Conservation (phyloP, 2,888 invertebrate species). For the Phalera bucephala region DNA sequence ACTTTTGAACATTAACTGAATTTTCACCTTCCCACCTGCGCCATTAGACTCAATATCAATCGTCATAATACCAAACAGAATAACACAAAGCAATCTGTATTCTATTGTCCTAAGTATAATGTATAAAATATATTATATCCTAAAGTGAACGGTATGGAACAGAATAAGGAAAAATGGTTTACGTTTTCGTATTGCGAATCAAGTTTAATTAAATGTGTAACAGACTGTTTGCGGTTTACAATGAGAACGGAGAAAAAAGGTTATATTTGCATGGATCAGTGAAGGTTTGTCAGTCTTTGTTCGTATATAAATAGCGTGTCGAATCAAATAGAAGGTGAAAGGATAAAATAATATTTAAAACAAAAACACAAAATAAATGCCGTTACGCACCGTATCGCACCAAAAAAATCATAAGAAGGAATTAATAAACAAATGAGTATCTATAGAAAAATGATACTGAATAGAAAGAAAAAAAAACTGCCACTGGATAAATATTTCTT, state of each 20-base stretch:
- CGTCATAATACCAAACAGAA: slow-evolving; percentile 8
- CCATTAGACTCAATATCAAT: slow-evolving; percentile 26
- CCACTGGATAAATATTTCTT: too few species aligned
- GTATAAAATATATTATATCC: slow-evolving; percentile 11
- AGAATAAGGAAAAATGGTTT: slow-evolving; percentile 35
- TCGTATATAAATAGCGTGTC: slow-evolving; percentile 4
- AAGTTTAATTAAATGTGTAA: slow-evolving; percentile 30
- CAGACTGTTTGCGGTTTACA: slow-evolving; percentile 8
- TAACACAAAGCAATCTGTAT: slow-evolving; percentile 13
- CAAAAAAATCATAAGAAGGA: too few species aligned
- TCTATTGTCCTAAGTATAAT: slow-evolving; percentile 12
- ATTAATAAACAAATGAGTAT: too few species aligned
- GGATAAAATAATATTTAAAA: too few species aligned
- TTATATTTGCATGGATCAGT: too few species aligned
- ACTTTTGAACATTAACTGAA: slow-evolving; percentile 28
- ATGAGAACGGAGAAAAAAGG: slow-evolving; percentile 1
- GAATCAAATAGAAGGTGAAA: slow-evolving; percentile 3
- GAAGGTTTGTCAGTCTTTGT: too few species aligned
- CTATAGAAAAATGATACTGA: too few species aligned
- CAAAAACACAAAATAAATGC: too few species aligned
- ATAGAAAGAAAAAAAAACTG: too few species aligned
- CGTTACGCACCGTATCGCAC: too few species aligned
- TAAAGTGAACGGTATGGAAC: slow-evolving; percentile 37
- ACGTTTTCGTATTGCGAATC: slow-evolving; percentile 28
- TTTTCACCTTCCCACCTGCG: slow-evolving; percentile 31